Conservation (phyloP, 2,888 invertebrate genomes). For the Drosophila falleni region DNA sequence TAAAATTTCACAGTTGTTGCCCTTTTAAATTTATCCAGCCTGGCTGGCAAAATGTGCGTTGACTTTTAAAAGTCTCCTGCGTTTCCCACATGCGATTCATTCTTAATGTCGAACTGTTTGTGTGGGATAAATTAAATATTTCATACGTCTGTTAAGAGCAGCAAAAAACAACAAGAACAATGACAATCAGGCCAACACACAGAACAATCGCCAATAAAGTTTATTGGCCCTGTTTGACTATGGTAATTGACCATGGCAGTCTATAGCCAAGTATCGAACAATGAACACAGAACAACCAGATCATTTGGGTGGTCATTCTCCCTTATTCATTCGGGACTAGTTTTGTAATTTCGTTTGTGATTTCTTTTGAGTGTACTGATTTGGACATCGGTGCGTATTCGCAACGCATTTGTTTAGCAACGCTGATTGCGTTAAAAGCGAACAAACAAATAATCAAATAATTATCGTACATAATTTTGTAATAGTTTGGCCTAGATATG, state of each 20-base stretch:
- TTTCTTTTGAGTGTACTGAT: constrained; percentile 8
- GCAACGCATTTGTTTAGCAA: constrained; percentile 2
- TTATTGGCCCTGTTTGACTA: constrained; percentile 57
- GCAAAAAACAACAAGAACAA: constrained; percentile 21
- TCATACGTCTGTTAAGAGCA: constrained; percentile 48
- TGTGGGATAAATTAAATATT: constrained; percentile 66
- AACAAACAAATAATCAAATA: neutral
- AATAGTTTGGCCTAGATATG: neutral
- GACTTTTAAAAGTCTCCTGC: constrained; percentile 39
- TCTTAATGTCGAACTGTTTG: constrained; percentile 54
- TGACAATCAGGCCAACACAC: constrained; percentile 31
- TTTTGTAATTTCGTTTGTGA: constrained; percentile 27
- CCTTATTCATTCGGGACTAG: constrained; percentile 23
- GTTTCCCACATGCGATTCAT: constrained; percentile 47
- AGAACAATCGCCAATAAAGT: constrained; percentile 58
- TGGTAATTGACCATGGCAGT: constrained; percentile 59
- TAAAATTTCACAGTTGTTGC: constrained; percentile 59
- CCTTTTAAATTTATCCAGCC: constrained; percentile 10
- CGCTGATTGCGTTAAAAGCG: neutral
- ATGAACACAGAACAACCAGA: constrained; percentile 10
- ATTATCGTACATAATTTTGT: neutral
- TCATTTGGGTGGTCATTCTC: constrained; percentile 2
- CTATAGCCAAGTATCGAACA: constrained; percentile 13
- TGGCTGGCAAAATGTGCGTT: constrained; percentile 30
- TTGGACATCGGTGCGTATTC: constrained; percentile 25